Conservation (phyloP, 2,113 vertebrate genomes). For the Stictonetta naevosa region DNA sequence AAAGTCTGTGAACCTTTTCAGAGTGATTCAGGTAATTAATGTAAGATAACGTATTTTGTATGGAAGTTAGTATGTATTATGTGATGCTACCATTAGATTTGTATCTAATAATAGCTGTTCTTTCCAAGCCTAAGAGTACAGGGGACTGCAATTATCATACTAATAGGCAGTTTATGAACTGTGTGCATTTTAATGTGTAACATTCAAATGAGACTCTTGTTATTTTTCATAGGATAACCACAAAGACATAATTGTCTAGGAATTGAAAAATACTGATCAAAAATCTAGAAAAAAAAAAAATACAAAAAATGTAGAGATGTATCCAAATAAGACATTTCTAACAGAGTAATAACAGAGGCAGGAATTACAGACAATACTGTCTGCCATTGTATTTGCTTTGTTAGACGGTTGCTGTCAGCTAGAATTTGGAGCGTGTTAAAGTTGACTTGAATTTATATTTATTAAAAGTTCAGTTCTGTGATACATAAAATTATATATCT, state of each 20-base stretch:
- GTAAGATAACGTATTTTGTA: neutral
- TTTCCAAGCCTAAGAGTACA: neutral
- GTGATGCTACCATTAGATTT: neutral
- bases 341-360: neutral
- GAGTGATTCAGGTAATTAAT: neutral
- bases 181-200: neutral
- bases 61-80: neutral
- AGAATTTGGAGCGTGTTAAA: neutral
- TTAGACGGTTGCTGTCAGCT: fast-evolving
- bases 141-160: conserved; percentile 12
- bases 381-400: neutral
- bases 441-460: neutral
- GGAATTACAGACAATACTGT: neutral
- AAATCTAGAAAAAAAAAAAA: neutral
- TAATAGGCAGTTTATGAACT: conserved; percentile 24
- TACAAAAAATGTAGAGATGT: neutral
- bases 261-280: neutral
- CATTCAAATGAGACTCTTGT: neutral
- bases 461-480: neutral
- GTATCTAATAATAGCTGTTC: conserved; percentile 31
- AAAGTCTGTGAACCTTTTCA: neutral
- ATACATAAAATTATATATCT: neutral
- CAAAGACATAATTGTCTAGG: neutral
- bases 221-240: neutral
- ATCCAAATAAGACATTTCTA: neutral